Evolutionary conservation across 2,113 vertebrate genomes (phyloP).

Genomic region (Solea solea): DNA sequence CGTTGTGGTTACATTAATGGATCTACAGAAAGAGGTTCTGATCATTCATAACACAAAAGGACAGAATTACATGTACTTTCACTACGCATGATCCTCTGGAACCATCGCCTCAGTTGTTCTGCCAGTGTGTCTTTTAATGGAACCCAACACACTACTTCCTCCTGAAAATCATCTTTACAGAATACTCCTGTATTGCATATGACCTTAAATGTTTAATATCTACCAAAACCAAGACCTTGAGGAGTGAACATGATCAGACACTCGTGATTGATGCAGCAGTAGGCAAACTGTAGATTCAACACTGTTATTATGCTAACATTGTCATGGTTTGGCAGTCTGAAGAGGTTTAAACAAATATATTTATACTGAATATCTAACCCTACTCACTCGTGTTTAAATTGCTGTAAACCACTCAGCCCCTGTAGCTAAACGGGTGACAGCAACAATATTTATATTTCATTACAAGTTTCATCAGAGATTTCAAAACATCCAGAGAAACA

Average conservation of each 20-base stretch:
- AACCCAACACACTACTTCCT: not conserved
- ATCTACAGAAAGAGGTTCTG: conserved; percentile 5
- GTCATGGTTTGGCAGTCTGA: not conserved
- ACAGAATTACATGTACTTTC: not conserved
- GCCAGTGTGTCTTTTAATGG: not conserved
- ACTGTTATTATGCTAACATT: conserved; percentile 4
- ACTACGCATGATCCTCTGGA: conserved; percentile 24
- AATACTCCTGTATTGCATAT: conserved; percentile 54
- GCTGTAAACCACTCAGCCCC: not conserved
- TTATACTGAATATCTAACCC: conserved; percentile 4
- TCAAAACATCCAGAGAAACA: not conserved
- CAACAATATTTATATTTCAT: not conserved
- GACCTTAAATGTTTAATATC: conserved; percentile 22
- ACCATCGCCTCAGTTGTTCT: not conserved
- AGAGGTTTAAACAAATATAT: not conserved
- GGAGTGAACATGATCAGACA: conserved; percentile 4
- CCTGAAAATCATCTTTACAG: conserved; percentile 14
- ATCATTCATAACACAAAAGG: conserved; percentile 2
- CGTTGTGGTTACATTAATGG: conserved; percentile 14
- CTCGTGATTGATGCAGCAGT: not conserved
- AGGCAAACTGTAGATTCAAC: conserved; percentile 16
- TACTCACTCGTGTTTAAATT: not conserved
- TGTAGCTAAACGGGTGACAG: not conserved
- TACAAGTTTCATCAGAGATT: not conserved
- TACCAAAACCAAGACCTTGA: conserved; percentile 4